These are phyloP conservation scores for Agrilus biguttatus DNA, from an alignment of 2,888 invertebrate genomes.

Conservation along the genomic window DNA sequence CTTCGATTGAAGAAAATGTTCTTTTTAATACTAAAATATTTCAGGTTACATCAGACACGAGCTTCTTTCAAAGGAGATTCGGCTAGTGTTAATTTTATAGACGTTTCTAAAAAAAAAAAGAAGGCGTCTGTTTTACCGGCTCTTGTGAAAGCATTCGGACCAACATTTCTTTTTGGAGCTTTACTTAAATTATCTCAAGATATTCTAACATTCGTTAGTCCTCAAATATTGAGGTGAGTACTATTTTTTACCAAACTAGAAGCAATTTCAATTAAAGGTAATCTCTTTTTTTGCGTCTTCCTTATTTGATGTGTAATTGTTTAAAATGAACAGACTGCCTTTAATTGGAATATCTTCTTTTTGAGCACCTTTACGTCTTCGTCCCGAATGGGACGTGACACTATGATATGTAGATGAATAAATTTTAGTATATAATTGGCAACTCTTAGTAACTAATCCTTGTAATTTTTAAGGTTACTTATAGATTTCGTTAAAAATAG, in stretches of 20 bases:
- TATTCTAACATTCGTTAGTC: slow-evolving; percentile 74
- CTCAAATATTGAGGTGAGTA: slow-evolving; percentile 70
- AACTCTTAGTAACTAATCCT: no score
- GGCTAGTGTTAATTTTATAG: slow-evolving; percentile 62
- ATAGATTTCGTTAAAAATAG: slow-evolving; percentile 52
- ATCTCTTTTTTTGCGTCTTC: neutral
- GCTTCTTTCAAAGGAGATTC: slow-evolving; percentile 55
- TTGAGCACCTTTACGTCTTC: no score
- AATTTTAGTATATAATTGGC: neutral
- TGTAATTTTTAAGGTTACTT: slow-evolving; percentile 41
- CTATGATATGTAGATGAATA: neutral
- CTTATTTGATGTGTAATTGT: neutral
- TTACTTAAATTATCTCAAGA: slow-evolving; percentile 72
- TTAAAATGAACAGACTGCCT: no score
- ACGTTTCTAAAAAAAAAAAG: slow-evolving; percentile 48
- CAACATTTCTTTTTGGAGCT: slow-evolving; percentile 74
- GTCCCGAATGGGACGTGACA: neutral
- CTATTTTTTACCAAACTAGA: neutral
- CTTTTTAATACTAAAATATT: no score
- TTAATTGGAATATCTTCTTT: no score
- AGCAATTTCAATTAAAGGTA: neutral
- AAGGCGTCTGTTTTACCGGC: slow-evolving; percentile 74
- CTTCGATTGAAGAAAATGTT: no score
- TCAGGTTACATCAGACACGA: slow-evolving; percentile 28
- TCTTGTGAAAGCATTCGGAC: slow-evolving; percentile 75